A percentile compares a stretch with the other conserved stretches of the same genome.
Conservation (phyloP, 2,113 vertebrate species). For the Phalacrocorax brasilianus region DNA sequence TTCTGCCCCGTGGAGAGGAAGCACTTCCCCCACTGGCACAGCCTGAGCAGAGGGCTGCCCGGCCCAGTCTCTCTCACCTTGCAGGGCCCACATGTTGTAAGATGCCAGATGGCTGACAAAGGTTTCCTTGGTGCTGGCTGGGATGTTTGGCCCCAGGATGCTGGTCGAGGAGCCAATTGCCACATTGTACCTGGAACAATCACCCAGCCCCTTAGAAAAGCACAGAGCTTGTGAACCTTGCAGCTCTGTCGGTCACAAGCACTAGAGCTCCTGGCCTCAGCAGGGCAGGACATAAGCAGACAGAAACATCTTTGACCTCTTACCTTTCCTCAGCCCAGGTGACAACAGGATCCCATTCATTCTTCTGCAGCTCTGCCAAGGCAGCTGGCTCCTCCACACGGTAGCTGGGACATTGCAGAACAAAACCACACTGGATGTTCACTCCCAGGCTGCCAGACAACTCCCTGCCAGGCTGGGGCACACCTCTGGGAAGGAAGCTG, state of each 20-base stretch:
- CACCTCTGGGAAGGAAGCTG: neutral
- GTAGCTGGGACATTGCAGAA: slow-evolving; percentile 79
- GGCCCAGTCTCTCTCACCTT: slow-evolving; percentile 72
- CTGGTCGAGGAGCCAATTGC: slow-evolving; percentile 88
- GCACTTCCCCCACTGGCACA: neutral
- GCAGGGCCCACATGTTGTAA: slow-evolving; percentile 92
- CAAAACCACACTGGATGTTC: neutral
- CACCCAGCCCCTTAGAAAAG: neutral
- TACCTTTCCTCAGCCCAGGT: slow-evolving; percentile 92
- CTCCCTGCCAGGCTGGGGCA: neutral
- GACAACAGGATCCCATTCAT: slow-evolving; percentile 93
- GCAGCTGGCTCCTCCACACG: slow-evolving; percentile 90
- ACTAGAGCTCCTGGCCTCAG: neutral
- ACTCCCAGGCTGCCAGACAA: neutral
- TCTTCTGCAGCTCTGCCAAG: slow-evolving; percentile 92
- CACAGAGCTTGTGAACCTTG: neutral
- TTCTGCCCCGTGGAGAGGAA: accelerated
- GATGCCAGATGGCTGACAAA: slow-evolving; percentile 87
- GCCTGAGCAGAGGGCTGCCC: neutral
- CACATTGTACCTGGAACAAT: slow-evolving; percentile 82
- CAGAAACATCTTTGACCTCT: neutral
- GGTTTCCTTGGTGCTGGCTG: slow-evolving; percentile 84
- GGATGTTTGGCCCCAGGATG: slow-evolving; percentile 90
- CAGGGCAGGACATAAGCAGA: neutral
- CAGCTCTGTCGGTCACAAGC: neutral